Evolutionary conservation across 1,140 invertebrate genomes (phyloP).

Genomic region (Hylyphantes graminicola): DNA sequence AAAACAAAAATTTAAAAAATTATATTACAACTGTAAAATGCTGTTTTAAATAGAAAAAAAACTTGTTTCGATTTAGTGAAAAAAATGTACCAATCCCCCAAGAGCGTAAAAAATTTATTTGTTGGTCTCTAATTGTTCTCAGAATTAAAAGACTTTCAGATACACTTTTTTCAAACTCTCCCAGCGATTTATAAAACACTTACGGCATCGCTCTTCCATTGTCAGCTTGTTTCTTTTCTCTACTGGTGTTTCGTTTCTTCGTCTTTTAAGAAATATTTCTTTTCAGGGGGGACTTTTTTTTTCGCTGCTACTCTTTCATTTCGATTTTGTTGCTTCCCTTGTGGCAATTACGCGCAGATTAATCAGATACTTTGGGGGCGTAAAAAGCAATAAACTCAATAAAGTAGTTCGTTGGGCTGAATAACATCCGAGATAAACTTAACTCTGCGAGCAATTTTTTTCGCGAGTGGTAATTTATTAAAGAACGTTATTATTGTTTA

Average conservation of each 20-base stretch:
- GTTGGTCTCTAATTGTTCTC: too few relatives aligned
- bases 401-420: constrained; percentile 6
- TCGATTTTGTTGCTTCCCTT: constrained; percentile 24
- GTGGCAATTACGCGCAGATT: constrained; percentile 31
- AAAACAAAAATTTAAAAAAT: too few relatives aligned
- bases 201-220: constrained; percentile 23
- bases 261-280: background rate
- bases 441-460: background rate
- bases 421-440: background rate
- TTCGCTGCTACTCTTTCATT: background rate
- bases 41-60: too few relatives aligned
- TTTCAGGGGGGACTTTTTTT: too few relatives aligned
- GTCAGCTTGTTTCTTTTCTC: constrained; percentile 8
- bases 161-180: too few relatives aligned
- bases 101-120: too few relatives aligned
- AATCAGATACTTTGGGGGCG: constrained; percentile 27
- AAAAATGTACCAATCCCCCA: too few relatives aligned
- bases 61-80: too few relatives aligned
- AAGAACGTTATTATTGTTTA: background rate
- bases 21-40: too few relatives aligned
- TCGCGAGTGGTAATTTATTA: background rate
- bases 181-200: constrained; percentile 36
- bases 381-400: constrained; percentile 20
- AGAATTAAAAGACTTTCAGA: too few relatives aligned
- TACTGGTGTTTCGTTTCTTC: background rate